Base-by-base conservation (phyloP, 2,888 invertebrate species). In the Caenorhabditis panamensis region DNA sequence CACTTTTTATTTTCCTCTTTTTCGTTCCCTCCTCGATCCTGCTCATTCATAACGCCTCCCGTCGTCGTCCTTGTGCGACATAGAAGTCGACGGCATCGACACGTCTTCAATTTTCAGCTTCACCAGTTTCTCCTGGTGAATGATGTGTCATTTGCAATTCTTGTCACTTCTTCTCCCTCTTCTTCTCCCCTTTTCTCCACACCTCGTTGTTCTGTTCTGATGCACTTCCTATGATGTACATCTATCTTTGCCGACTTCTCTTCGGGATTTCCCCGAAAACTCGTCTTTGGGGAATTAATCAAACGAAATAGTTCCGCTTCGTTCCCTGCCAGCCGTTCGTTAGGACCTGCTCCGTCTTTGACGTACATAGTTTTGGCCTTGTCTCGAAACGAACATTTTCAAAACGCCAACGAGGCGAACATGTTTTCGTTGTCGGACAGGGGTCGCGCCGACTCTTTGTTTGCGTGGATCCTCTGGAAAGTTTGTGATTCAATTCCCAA, bases 91-190 rank as follows among this genome's bases (percentile, higher is more conserved):
- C 51, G 49, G 16, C 51, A 24, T 18, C 49, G 11, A 22, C 41
- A 24, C 37, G 56, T 58, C 62, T 62, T 47, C 66, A 59, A 64
- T 66, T 64, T 73, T 73, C 66, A 73, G 73, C 73, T 73, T 73
- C 73, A 73, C 66, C 73, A 66, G 73, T 64, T 73, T 53, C 66
- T 58, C 56, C 71, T 71, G 71, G 62, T 54, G 54, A 53, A 66
- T 71, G 49, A 54, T 76, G 66, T 64, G 61, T 58, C 69, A 66
- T 66, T 72, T 66, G 62, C 54, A 73, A 67, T 66, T 69, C 66
- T 66, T 58, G 67, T 56, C 72, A 66, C 62, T 61, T 72, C 31
- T 56, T 58, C 28, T 56, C 28, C 68, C 44, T 44, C 51, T 47
- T 18, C 24, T 41, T 31, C 59, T 36, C 36, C 41, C 31, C 41